Base-by-base conservation (phyloP, 1,140 invertebrate genomes). In the Leptinotarsa undecemlineata region DNA sequence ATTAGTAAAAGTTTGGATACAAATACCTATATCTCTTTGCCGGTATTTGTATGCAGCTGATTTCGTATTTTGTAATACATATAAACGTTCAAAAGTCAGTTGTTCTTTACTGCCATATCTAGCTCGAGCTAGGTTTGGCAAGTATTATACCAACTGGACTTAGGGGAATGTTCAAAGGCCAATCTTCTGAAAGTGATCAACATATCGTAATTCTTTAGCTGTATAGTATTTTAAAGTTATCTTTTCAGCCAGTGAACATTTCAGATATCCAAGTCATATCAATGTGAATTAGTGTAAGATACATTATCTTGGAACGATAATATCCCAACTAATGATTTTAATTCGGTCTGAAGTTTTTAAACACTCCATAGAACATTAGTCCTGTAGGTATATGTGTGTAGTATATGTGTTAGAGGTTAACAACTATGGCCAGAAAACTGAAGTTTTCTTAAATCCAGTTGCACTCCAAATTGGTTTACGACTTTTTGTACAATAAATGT, bases 381-480 rank as follows among this genome's bases (percentile, higher is more conserved):
- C 74, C 75, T 77, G 81, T 82, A 82, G 82, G 80, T 84, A 84
- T 84, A 84, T 84, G 82, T 84, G 82, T 84, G 83, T 84, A 84
- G 83, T 81, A 80, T 80, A 80, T 75, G 81, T 83, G 60, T 64
- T 64, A 57, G 51, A 57, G 51, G 51, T 57, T 57, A 17, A 57
- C 51, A 57, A 57, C 51, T 57, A 42, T 42, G 33, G 33, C 33
- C 8, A 42, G 51, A 57, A 57, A 57, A 57, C 51, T 57, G 51
- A 19, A 17, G 51, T 6, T 57, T 57, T 19, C 51, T 57, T 57
- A n/a, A 15, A 42, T 13, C 64, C 72, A 73, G 72, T 73, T 73
- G 72, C 64, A 66, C 42, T 73, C 42, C n/a, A 73, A 61, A 73
- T 33, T 73, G 72, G 66, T 26, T 51, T 71, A 20, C 26, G 51